Evolutionary conservation across 2,113 vertebrate genomes (phyloP), one percentile per base, ranked within the genome.

Genomic region (Otocyon megalotis): DNA sequence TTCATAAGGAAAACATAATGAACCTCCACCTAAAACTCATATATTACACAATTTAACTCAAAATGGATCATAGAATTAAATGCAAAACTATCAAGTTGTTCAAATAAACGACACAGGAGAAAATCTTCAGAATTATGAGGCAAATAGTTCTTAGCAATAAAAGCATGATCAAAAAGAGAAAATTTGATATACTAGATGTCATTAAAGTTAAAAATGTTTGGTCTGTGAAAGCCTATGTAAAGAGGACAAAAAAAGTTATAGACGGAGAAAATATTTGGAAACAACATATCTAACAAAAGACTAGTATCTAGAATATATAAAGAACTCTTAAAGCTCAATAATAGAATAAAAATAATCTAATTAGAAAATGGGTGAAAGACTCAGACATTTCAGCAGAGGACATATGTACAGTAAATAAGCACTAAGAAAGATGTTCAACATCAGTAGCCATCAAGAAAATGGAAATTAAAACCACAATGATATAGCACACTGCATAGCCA

Each of bases 141-240:
- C 53, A 96, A 88, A 74, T 11, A 81, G 56, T 95, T 95, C 56
- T 81, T 88, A 62, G 17, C 37, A 91, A 81, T n/a, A 80, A 95
- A 86, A 81, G 54, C 22, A 86, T 58, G 63, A 62, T 26, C 72
- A 60, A 37, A 79, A 79, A 50, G 67, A 37, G 8, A 5, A 69
- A 60, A 91, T 79, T 2, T 24, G 8, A 4, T 67, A 50, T 77
- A 67, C 6, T 50, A 35, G 6, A 32, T 50, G 35, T 53, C 62
- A 91, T 91, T 53, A 91, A 76, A 69, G 67, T 48, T n/a, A 24
- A 69, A 67, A 90, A 26, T 4, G 28, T 77, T 67, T 84, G 8
- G 28, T 63, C 8, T 85, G 37, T 85, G 28, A 95, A 95, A 58
- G 50, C 37, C 60, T 48, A 58, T 58, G 30, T 90, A n/a, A 85